A percentile compares a stretch with the other conserved stretches of the same genome.
These are phyloP conservation scores for Hirudinaria manillensis DNA, from an alignment of 2,888 invertebrate genomes.

Conservation along the genomic window DNA sequence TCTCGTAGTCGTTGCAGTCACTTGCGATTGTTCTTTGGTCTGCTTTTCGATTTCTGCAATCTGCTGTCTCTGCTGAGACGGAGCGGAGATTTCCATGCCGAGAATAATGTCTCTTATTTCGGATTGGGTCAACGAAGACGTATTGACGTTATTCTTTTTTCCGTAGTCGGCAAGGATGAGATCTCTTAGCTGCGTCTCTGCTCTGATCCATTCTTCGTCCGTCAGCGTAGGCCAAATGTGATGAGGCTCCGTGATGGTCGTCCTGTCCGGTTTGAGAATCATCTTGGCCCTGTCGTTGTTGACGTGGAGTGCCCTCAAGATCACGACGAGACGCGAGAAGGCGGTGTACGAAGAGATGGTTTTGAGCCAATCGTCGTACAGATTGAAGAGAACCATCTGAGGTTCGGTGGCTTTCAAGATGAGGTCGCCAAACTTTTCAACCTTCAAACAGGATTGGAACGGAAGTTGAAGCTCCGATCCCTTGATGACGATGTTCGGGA, in stretches of 20 bases:
- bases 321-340: conserved; percentile 91
- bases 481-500: conserved; percentile 99
- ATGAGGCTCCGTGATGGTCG: conserved; percentile 95
- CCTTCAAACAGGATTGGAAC: conserved; percentile 62
- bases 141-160: conserved; percentile 99
- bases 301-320: conserved; percentile 90
- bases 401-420: conserved; percentile 98
- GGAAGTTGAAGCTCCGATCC: conserved; percentile 96
- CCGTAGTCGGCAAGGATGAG: conserved; percentile 97
- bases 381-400: conserved; percentile 98
- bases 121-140: conserved; percentile 94
- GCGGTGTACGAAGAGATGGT: conserved; percentile 98
- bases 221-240: conserved; percentile 97
- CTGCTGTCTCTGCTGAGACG: conserved; percentile 95
- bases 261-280: conserved; percentile 95
- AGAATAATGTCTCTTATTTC: conserved; percentile 98
- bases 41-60: conserved; percentile 99
- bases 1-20: conserved; percentile 93
- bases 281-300: conserved; percentile 98
- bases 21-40: conserved; percentile 90
- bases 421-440: conserved; percentile 97
- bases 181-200: conserved; percentile 95
- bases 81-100: conserved; percentile 99
- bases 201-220: conserved; percentile 98
- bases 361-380: conserved; percentile 99